A percentile compares a stretch with the other conserved stretches of the same genome.
Evolutionary conservation across 2,797 vertebrate genomes (phyloP).

Genomic region (Chelidonichthys spinosus): DNA sequence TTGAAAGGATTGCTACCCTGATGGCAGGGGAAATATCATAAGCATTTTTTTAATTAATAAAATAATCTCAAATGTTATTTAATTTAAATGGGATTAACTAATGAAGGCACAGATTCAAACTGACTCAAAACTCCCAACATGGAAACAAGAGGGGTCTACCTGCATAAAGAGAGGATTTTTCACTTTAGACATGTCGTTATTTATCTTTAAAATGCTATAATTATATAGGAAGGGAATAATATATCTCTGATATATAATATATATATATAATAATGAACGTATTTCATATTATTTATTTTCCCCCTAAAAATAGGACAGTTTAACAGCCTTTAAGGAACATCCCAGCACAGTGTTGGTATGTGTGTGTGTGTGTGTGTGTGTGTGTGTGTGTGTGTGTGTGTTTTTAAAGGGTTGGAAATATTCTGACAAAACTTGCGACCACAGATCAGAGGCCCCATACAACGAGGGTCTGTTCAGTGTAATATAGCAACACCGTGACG

Average conservation of each 20-base stretch:
- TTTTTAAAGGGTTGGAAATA: constrained; percentile 63
- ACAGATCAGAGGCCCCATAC: constrained; percentile 49
- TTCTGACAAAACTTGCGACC: constrained; percentile 44
- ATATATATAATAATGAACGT: background rate
- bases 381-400: constrained; percentile 12
- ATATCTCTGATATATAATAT: background rate
- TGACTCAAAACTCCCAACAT: too few species aligned
- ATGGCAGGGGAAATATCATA: too few species aligned
- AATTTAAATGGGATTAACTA: background rate
- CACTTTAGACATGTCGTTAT: too few species aligned
- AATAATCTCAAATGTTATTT: too few species aligned
- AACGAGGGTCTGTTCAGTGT: constrained; percentile 63
- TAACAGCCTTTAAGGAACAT: constrained; percentile 23
- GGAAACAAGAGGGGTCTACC: too few species aligned
- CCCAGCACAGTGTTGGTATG: constrained; percentile 26
- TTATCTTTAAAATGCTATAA: too few species aligned
- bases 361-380: constrained; percentile 5
- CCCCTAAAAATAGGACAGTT: constrained; percentile 23
- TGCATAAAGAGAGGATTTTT: too few species aligned
- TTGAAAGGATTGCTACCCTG: background rate
- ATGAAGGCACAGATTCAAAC: background rate
- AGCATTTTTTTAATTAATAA: too few species aligned
- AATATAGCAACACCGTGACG: constrained; percentile 45
- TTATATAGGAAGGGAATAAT: too few species aligned
- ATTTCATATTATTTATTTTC: background rate